phyloP scores from a whole-genome alignment of 2,113 vertebrate species.

The Peromyscus maniculatus region DNA sequence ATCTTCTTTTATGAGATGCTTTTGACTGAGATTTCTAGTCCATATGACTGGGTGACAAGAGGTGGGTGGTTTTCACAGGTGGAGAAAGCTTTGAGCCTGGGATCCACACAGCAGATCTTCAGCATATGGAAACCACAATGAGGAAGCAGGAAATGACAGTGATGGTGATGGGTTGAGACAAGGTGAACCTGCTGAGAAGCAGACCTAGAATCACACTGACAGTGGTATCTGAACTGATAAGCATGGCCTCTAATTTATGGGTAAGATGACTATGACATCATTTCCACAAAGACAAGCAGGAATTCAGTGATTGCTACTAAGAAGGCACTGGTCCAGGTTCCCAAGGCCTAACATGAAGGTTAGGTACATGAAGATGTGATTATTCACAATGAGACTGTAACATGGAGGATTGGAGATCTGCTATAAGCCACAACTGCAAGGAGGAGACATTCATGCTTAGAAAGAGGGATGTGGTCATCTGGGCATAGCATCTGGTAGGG shows the following conservation, averaged over 20 bases:
- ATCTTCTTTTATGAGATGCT: not conserved
- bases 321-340: constrained; percentile 37
- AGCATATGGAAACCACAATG: not conserved
- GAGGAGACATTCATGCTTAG: constrained; percentile 60
- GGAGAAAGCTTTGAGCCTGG: constrained; percentile 54
- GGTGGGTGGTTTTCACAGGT: constrained; percentile 1
- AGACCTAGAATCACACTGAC: constrained; percentile 34
- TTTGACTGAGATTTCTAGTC: constrained; percentile 55
- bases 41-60: constrained; percentile 5
- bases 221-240: constrained; percentile 21
- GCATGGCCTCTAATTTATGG: constrained; percentile 34
- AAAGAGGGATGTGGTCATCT: constrained; percentile 64
- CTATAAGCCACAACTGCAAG: constrained; percentile 65
- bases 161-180: not conserved
- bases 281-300: constrained; percentile 7
- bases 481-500: constrained; percentile 1
- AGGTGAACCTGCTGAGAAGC: constrained; percentile 14
- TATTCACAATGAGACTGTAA: constrained; percentile 65
- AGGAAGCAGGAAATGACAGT: not conserved
- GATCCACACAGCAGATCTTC: not conserved
- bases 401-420: constrained; percentile 18
- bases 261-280: constrained; percentile 37
- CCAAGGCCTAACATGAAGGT: not conserved
- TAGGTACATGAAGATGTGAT: not conserved
- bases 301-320: constrained; percentile 24